These are phyloP conservation scores for Cyclophora albipunctata DNA, from an alignment of 2,888 invertebrate genomes.

Conservation along the genomic window DNA sequence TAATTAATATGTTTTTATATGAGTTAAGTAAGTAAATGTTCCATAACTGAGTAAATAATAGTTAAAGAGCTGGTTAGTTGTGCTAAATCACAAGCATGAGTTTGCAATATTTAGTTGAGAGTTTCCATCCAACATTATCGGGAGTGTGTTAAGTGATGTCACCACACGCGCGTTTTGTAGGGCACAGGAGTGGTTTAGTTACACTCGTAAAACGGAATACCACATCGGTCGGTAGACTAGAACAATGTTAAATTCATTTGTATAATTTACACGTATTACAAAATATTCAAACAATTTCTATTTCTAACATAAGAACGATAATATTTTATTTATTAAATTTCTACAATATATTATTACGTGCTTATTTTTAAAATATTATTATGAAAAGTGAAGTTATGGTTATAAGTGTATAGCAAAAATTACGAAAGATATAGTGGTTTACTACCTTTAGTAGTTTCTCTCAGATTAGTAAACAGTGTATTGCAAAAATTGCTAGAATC, in stretches of 20 bases:
- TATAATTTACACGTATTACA: conserved; percentile 6
- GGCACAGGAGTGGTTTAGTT: conserved; percentile 15
- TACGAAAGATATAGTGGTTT: too few relatives aligned
- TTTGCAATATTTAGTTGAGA: conserved; percentile 24
- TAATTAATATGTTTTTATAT: too few relatives aligned
- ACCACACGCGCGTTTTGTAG: conserved; percentile 20
- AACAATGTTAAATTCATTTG: conserved; percentile 3
- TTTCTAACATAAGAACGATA: too few relatives aligned
- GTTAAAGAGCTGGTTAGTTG: conserved; percentile 3
- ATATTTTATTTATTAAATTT: too few relatives aligned
- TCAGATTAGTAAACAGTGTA: not conserved
- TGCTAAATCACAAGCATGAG: conserved; percentile 23
- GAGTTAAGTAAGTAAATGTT: not conserved
- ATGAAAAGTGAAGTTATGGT: too few relatives aligned
- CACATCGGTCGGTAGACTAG: not conserved
- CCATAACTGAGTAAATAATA: conserved; percentile 8
- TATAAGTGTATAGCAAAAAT: too few relatives aligned
- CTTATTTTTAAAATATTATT: too few relatives aligned
- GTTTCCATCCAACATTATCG: conserved; percentile 38
- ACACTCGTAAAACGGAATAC: not conserved
- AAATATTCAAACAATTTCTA: too few relatives aligned
- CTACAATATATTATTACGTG: too few relatives aligned
- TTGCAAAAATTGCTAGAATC: not conserved
- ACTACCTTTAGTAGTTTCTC: not conserved
- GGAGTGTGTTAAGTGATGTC: conserved; percentile 41